Evolutionary conservation across 2,797 vertebrate genomes (phyloP), one percentile per base, ranked within the genome.

Genomic region (Pogonophryne albipinna): DNA sequence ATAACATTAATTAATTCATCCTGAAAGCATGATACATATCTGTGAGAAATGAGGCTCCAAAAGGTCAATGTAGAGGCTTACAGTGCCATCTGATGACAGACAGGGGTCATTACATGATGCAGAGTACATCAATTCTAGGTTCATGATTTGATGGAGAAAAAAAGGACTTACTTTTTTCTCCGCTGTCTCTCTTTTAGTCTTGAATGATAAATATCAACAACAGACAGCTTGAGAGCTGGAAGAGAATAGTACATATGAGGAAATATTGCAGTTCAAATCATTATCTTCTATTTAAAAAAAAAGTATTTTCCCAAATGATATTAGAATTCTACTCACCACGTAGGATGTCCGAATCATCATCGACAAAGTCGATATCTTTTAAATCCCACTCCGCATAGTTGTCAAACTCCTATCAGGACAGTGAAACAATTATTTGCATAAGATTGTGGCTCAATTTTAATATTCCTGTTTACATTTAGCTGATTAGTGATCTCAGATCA

Each of bases 381-480:
- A 99, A 93, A 92, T 99, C 98, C 98, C 98, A 99, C 91, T 99
- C 98, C 44, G 98, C 98, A 23, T 99, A 99, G 94, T 99, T 99
- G 94, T 99, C 98, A 91, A 99, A 99, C 87, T 99, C 98, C 98
- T 99, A 83, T 83, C 31, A 61, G 56, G 61, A 72, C 20, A 72
- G 50, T 16, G 23, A 71, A 60, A 38, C 69, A 50, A 16, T 13
- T 1, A 7, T 42, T 38, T 72, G 69, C 3, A 79, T 50, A 9
- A 67, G 52, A 17, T 58, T 31, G 4, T 0, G 1, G 42, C 49
- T 52, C 58, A 45, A 81, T 53, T 15, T 2, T 9, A 63, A 17
- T 38, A 38, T 38, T 38, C 34, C 34, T 9, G 34, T 65, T 71
- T 49, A 65, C 23, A 31, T 10, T 7, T 1, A 76, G 11, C 20